Evolutionary conservation across 2,113 vertebrate species (phyloP).

Genomic region (Cepphus grylle): DNA sequence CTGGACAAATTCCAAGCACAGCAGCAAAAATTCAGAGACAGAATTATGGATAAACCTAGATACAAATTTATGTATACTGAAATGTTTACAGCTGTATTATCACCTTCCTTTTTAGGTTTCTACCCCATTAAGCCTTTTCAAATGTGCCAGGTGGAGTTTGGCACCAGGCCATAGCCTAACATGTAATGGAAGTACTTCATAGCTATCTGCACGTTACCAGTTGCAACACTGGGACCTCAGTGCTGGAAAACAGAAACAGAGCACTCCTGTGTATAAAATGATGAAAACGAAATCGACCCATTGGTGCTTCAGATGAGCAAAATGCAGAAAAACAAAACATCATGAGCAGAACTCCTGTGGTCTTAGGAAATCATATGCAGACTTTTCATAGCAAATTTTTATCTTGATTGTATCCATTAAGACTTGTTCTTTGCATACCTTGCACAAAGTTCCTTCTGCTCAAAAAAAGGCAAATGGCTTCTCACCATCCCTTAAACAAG

Average conservation of each 20-base stretch:
- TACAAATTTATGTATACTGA: neutral
- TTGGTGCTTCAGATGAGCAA: neutral
- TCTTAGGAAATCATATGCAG: neutral
- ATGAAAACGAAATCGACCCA: neutral
- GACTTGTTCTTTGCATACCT: neutral
- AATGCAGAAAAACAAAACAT: neutral
- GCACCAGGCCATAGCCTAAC: neutral
- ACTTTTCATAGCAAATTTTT: neutral
- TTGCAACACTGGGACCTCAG: neutral
- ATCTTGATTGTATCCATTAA: neutral
- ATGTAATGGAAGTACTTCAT: neutral
- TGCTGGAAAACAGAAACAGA: neutral
- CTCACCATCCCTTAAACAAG: neutral
- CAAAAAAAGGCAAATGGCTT: neutral
- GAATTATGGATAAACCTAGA: neutral
- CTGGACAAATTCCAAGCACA: neutral
- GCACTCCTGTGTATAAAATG: neutral
- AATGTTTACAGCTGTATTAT: neutral
- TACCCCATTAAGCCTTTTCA: neutral
- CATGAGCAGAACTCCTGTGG: neutral
- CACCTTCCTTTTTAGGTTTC: neutral
- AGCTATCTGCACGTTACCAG: neutral
- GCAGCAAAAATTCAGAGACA: neutral
- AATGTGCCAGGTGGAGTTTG: neutral
- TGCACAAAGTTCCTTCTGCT: neutral